phyloP scores from a whole-genome alignment of 2,888 invertebrate species.

The Agrotis puta region DNA sequence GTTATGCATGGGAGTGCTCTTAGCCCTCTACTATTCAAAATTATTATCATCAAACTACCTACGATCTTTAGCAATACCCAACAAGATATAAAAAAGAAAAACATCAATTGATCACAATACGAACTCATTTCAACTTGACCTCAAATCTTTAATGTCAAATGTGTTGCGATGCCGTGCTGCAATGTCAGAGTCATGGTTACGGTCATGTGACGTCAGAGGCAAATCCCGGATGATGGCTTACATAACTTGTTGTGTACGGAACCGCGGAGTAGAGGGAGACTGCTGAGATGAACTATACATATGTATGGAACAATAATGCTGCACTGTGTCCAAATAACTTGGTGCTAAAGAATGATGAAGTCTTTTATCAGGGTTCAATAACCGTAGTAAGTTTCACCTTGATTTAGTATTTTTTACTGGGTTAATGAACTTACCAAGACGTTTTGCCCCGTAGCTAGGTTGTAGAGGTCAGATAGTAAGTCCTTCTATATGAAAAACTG shows the following conservation, averaged over 20 bases:
- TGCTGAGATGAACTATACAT: too few relatives aligned
- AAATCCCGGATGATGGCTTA: slow-evolving; percentile 1
- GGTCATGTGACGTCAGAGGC: slow-evolving; percentile 11
- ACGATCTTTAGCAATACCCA: neutral
- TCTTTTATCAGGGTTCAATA: too few relatives aligned
- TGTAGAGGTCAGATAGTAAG: neutral
- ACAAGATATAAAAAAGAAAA: neutral
- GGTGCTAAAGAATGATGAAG: too few relatives aligned
- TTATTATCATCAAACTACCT: neutral
- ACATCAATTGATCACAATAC: neutral
- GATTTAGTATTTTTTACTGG: neutral
- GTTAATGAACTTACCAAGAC: neutral
- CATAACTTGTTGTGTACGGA: slow-evolving; percentile 9
- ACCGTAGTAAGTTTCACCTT: slow-evolving; percentile 16
- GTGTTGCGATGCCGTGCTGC: slow-evolving; percentile 12
- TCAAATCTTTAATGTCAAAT: slow-evolving; percentile 23
- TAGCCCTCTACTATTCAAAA: neutral
- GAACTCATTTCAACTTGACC: slow-evolving; percentile 39
- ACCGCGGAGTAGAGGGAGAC: too few relatives aligned
- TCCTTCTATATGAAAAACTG: neutral
- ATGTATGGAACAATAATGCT: too few relatives aligned
- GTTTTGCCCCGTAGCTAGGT: neutral
- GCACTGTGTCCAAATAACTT: too few relatives aligned
- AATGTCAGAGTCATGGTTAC: slow-evolving; percentile 50
- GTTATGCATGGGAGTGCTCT: neutral